A percentile compares a stretch with the other conserved stretches of the same genome.
phyloP scores from a whole-genome alignment of 2,113 vertebrate genomes.

The Myotis brandtii region DNA sequence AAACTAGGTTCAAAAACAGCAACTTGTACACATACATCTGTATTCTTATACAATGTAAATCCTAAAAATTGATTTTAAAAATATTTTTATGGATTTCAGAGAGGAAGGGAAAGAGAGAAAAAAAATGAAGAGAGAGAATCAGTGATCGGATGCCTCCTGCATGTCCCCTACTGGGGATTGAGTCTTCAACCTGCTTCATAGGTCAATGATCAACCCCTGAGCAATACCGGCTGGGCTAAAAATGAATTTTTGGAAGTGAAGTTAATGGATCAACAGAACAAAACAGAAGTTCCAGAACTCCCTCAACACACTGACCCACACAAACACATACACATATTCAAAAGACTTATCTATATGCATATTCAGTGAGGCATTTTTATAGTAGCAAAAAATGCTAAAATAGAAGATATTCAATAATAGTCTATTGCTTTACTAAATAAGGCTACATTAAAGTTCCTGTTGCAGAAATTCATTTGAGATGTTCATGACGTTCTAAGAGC shows the following conservation, averaged over 20 bases:
- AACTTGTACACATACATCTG: neutral
- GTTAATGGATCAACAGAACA: neutral
- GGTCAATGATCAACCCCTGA: too few species aligned
- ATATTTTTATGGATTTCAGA: too few species aligned
- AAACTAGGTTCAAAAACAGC: neutral
- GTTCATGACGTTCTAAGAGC: neutral
- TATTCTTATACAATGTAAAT: neutral
- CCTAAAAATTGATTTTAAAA: too few species aligned
- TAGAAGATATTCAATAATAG: neutral
- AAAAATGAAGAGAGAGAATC: too few species aligned
- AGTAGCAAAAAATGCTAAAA: neutral
- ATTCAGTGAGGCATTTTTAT: neutral
- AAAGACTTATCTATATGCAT: neutral
- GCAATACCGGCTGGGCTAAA: neutral
- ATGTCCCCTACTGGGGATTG: too few species aligned
- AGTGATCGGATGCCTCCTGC: too few species aligned
- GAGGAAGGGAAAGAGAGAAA: too few species aligned
- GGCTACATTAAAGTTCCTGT: neutral
- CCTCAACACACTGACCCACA: neutral
- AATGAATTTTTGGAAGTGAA: neutral
- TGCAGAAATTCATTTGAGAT: neutral
- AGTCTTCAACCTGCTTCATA: too few species aligned
- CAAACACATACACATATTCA: neutral
- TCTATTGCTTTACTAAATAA: neutral
- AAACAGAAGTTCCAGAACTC: neutral